Conservation (phyloP, 2,888 invertebrate species). For the Orthonevra nobilis region DNA sequence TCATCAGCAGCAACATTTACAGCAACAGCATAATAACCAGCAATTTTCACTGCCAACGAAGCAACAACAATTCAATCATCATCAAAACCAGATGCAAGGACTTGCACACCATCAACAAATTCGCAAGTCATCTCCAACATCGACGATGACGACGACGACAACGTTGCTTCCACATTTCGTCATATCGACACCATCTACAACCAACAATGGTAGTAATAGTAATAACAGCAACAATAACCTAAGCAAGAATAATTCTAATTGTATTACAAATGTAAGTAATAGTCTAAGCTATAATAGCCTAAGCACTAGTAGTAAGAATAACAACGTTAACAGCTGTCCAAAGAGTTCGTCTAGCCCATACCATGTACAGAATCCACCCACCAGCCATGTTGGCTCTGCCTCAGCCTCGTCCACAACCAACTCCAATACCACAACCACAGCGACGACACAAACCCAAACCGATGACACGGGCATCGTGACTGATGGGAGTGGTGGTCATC, state of each 20-base stretch:
- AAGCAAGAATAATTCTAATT: slow-evolving; percentile 67
- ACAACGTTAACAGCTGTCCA: slow-evolving; percentile 70
- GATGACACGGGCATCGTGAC: slow-evolving; percentile 73
- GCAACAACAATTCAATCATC: slow-evolving; percentile 56
- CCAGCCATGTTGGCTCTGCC: slow-evolving; percentile 57
- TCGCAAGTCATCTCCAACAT: slow-evolving; percentile 46
- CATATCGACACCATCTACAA: slow-evolving; percentile 71
- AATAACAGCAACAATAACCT: slow-evolving; percentile 68
- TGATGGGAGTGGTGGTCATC: slow-evolving; percentile 16
- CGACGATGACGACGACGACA: slow-evolving; percentile 56
- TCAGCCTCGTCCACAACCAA: no score
- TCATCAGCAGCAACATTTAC: slow-evolving; percentile 71
- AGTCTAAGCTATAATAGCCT: slow-evolving; percentile 63
- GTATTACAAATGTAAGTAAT: slow-evolving; percentile 65
- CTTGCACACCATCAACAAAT: slow-evolving; percentile 39
- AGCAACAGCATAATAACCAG: slow-evolving; percentile 72
- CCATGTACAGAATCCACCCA: slow-evolving; percentile 71
- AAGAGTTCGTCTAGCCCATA: slow-evolving; percentile 55
- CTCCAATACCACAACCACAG: slow-evolving; percentile 75
- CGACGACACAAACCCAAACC: slow-evolving; percentile 79
- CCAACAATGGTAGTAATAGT: slow-evolving; percentile 65
- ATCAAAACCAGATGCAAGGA: slow-evolving; percentile 43
- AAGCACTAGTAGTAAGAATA: slow-evolving; percentile 69
- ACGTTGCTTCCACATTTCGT: slow-evolving; percentile 71
- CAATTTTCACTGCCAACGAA: slow-evolving; percentile 71